phyloP scores from a whole-genome alignment of 2,113 vertebrate species.

The Arizona elegans region DNA sequence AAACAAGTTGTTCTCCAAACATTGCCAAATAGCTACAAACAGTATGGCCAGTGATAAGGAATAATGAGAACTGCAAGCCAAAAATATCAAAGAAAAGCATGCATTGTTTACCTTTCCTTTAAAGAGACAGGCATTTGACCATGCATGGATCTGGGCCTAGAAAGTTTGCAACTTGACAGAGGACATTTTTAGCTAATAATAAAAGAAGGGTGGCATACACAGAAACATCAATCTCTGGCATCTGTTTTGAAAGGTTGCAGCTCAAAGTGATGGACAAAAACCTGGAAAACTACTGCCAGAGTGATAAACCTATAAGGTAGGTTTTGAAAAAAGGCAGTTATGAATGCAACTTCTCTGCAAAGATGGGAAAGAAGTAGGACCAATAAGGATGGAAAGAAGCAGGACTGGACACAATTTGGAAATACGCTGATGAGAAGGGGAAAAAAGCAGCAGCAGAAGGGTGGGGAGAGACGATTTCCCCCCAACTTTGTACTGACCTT shows the following conservation, averaged over 20 bases:
- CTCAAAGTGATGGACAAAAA: not conserved
- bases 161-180: not conserved
- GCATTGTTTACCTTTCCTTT: not conserved
- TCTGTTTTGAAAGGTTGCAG: not conserved
- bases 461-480: not conserved
- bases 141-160: not conserved
- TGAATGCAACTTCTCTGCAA: not conserved
- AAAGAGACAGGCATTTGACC: not conserved
- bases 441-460: not conserved
- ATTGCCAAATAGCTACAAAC: not conserved
- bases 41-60: not conserved
- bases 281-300: not conserved
- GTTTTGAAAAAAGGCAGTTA: not conserved
- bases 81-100: not conserved
- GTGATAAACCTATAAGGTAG: not conserved
- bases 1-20: not conserved
- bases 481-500: constrained; percentile 32
- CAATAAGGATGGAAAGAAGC: not conserved
- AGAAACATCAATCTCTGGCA: not conserved
- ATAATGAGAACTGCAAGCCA: not conserved
- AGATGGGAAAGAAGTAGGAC: not conserved
- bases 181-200: not conserved
- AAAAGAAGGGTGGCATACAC: not conserved
- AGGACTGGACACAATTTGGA: not conserved
- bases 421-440: not conserved